These are phyloP conservation scores for Scomber colias DNA, from an alignment of 2,113 vertebrate genomes.

Conservation along the genomic window DNA sequence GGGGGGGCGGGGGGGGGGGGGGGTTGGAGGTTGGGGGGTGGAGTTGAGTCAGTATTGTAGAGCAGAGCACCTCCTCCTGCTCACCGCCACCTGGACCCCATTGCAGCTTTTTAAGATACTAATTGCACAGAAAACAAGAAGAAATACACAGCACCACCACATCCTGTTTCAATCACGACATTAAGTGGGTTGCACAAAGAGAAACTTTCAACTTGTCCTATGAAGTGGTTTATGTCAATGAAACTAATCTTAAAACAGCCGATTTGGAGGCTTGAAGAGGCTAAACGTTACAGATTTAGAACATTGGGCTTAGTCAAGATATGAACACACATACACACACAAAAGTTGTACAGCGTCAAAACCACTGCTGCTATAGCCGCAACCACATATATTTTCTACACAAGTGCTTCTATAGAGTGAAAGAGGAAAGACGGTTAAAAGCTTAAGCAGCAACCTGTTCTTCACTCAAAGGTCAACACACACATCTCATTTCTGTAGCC, in stretches of 20 bases:
- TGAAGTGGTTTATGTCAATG: conserved; percentile 74
- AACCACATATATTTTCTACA: conserved; percentile 16
- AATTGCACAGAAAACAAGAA: conserved; percentile 62
- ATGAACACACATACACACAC: background rate
- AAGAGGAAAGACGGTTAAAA: conserved; percentile 9
- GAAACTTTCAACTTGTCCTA: conserved; percentile 10
- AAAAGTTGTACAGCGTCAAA: conserved; percentile 36
- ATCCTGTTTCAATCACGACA: conserved; percentile 81
- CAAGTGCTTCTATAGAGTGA: background rate
- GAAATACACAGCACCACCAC: conserved; percentile 71
- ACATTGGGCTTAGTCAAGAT: conserved; percentile 19
- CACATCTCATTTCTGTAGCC: background rate
- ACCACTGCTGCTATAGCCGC: conserved; percentile 50
- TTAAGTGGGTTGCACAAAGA: conserved; percentile 40
- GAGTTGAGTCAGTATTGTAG: background rate
- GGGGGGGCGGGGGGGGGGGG: background rate
- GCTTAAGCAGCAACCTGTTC: conserved; percentile 7
- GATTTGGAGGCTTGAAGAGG: conserved; percentile 45
- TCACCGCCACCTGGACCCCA: conserved; percentile 32
- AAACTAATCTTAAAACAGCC: conserved; percentile 43
- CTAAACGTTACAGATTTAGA: conserved; percentile 56
- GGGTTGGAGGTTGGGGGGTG: background rate
- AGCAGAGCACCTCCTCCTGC: conserved; percentile 30
- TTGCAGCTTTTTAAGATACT: conserved; percentile 26
- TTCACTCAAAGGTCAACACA: conserved; percentile 23